Evolutionary conservation across 2,797 vertebrate species (phyloP).

Genomic region (Chlorospingus semifuscus): DNA sequence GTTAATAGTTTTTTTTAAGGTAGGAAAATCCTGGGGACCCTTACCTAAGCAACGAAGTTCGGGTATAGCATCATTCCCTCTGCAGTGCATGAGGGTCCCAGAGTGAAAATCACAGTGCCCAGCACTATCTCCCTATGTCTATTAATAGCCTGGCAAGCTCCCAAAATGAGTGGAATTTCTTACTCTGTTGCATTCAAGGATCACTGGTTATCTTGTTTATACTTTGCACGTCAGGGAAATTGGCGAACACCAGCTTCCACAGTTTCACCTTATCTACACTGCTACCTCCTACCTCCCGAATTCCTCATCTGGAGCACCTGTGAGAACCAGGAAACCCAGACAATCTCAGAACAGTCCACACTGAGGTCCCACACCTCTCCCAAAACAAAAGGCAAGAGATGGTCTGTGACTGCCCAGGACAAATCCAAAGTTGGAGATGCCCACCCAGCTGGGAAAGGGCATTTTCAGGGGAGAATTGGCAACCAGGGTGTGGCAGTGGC

Average conservation of each 20-base stretch:
- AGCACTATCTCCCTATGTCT: not conserved
- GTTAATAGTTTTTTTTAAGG: not conserved
- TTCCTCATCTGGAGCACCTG: not conserved
- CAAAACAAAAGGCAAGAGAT: not conserved
- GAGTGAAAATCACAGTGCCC: not conserved
- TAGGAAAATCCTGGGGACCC: not conserved
- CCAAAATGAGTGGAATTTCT: not conserved
- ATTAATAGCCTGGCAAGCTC: not conserved
- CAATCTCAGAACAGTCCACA: rapidly evolving
- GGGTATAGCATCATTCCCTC: not conserved
- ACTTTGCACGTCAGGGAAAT: not conserved
- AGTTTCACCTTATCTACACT: not conserved
- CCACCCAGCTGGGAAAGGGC: not conserved
- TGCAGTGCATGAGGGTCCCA: rapidly evolving
- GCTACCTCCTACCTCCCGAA: not conserved
- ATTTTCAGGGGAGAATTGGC: not conserved
- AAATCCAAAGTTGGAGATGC: not conserved
- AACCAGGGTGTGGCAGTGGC: not conserved
- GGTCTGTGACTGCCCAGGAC: not conserved
- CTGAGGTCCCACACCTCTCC: not conserved
- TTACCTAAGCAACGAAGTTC: rapidly evolving
- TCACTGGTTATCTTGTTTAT: not conserved
- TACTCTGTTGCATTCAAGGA: not conserved
- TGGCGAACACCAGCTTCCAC: rapidly evolving
- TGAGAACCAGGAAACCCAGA: rapidly evolving